These are phyloP conservation scores for Champsocephalus gunnari DNA, from an alignment of 2,797 vertebrate species.

Conservation along the genomic window DNA sequence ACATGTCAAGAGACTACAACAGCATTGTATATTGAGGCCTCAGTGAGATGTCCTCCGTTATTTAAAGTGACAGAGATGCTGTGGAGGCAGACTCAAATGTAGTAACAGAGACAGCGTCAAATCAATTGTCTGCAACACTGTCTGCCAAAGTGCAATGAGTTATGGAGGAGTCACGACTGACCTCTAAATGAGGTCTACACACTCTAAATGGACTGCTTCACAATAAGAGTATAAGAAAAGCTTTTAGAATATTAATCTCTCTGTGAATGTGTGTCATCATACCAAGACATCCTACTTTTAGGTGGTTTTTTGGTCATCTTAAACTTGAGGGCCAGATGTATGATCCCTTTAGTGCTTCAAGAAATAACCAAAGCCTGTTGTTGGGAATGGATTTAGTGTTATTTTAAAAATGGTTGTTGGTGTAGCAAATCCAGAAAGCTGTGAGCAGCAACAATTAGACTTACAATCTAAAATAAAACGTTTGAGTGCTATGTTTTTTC, in stretches of 20 bases:
- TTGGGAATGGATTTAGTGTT: neutral
- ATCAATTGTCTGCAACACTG: slow-evolving; percentile 50
- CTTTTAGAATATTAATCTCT: slow-evolving; percentile 7
- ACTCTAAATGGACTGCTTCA: slow-evolving; percentile 12
- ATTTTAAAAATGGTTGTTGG: neutral
- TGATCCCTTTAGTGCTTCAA: neutral
- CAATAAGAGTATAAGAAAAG: neutral
- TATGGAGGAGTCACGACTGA: slow-evolving; percentile 30
- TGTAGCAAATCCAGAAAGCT: neutral
- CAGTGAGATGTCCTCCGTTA: slow-evolving; percentile 50
- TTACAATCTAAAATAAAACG: neutral
- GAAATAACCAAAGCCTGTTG: neutral
- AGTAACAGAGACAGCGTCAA: slow-evolving; percentile 46
- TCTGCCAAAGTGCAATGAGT: slow-evolving; percentile 40
- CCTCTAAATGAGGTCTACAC: slow-evolving; percentile 24
- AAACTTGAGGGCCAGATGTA: neutral
- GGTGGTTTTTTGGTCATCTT: neutral
- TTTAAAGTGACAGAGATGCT: slow-evolving; percentile 70
- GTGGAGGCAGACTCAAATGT: slow-evolving; percentile 50
- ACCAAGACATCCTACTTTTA: neutral
- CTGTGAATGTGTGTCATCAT: neutral
- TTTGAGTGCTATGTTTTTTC: slow-evolving; percentile 9
- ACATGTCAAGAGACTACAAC: slow-evolving; percentile 34
- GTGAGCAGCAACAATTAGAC: neutral
- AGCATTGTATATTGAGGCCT: slow-evolving; percentile 24